Evolutionary conservation across 2,888 invertebrate genomes (phyloP).

Genomic region (Uloborus plumipes): DNA sequence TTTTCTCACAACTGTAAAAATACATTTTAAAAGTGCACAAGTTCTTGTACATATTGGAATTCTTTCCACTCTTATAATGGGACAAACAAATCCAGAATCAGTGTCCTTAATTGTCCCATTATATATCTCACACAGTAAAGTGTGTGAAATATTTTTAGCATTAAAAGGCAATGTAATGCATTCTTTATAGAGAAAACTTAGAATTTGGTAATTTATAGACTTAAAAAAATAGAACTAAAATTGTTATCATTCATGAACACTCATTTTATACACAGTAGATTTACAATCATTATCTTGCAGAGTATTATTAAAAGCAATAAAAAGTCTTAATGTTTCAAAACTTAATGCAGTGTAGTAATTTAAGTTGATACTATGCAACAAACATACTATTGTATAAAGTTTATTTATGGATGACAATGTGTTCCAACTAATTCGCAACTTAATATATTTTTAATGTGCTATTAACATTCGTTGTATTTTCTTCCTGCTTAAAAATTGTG

Average conservation of each 20-base stretch:
- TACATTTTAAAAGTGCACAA: constrained; percentile 3
- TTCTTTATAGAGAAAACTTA: background rate
- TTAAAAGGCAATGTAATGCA: constrained; percentile 3
- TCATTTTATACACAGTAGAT: background rate
- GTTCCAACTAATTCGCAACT: background rate
- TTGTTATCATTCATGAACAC: background rate
- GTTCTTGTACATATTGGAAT: constrained; percentile 7
- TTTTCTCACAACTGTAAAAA: background rate
- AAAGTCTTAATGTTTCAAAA: background rate
- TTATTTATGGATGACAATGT: background rate
- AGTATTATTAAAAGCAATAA: constrained; percentile 13
- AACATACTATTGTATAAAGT: background rate
- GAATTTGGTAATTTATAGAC: background rate
- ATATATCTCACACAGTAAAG: background rate
- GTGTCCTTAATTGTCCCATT: constrained; percentile 19
- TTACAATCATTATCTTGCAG: constrained; percentile 16
- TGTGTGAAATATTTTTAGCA: constrained; percentile 12
- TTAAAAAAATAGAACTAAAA: background rate
- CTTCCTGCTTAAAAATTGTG: background rate
- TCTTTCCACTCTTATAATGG: constrained; percentile 2
- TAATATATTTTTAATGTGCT: background rate
- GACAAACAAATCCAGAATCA: constrained; percentile 3
- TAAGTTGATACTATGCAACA: background rate
- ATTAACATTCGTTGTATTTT: background rate
- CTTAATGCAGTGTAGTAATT: background rate